Base-by-base conservation (phyloP, 2,113 vertebrate genomes). In the Corynorhinus townsendii region DNA sequence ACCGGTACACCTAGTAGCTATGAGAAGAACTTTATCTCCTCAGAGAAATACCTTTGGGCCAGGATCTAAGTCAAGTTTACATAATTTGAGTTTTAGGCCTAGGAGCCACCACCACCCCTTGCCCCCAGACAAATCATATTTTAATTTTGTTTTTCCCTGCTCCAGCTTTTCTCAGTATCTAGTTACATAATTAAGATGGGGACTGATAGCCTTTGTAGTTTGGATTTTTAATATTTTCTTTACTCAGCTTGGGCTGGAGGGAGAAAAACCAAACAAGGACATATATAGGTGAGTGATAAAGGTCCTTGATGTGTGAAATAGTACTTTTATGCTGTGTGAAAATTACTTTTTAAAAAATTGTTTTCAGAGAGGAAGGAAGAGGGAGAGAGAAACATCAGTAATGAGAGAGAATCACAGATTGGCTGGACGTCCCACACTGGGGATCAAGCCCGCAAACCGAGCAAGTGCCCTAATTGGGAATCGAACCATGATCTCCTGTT, bases 191-290 rank as follows among this genome's bases (percentile, higher is more conserved):
- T 69, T 10, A 49, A 91, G 22, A 87, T 84, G 4, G 76, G 7
- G 30, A 38, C 56, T n/a, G 6, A 80, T 45, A 91, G 33, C 47
- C 85, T 79, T 80, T 92, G 64, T 7, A 35, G n/a, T 64, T 68
- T 86, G 45, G 79, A 43, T 96, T 93, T 96, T 96, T 86, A 90
- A 68, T 84, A 28, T 45, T n/a, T 38, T 84, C 84, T 92, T 95
- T 8, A 88, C 72, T 85, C 52, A 81, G 49, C 47, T 87, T 93
- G 64, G 71, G 47, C 72, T 94, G 20, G 71, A 94, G 64, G 40
- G 45, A 91, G 77, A 93, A 77, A 77, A 14, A 87, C 19, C 38
- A 94, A 81, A 81, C 5, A 84, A 88, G 28, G 11, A 64, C 54
- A 2, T 90, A 2, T 77, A 72, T 59, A 83, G 40, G 26, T 85